Conservation (phyloP, 1,140 invertebrate species). For the Drosophila neocordata region DNA sequence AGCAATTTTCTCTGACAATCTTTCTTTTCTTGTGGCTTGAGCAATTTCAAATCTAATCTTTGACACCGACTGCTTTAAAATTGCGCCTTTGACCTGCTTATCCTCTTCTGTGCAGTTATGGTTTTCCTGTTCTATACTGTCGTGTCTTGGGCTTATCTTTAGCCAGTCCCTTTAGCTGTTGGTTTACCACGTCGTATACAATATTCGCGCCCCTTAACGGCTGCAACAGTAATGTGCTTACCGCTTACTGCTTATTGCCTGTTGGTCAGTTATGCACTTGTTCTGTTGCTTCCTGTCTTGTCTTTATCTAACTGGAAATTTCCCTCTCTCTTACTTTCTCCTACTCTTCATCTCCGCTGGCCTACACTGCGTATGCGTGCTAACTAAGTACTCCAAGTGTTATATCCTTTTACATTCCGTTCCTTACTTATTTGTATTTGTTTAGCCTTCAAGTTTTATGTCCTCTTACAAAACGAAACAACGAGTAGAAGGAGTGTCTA, state of each 20-base stretch:
- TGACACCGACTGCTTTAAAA: background rate
- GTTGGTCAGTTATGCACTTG: slow-evolving; percentile 50
- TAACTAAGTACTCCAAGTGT: slow-evolving; percentile 53
- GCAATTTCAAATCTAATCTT: slow-evolving; percentile 14
- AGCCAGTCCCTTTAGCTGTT: slow-evolving; percentile 15
- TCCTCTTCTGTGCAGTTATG: slow-evolving; percentile 29
- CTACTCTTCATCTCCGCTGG: background rate
- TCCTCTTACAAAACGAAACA: slow-evolving; percentile 15
- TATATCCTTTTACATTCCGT: slow-evolving; percentile 25
- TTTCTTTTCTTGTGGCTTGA: background rate
- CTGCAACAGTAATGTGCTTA: slow-evolving; percentile 17
- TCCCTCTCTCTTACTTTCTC: too few species aligned
- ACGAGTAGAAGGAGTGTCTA: slow-evolving; percentile 35
- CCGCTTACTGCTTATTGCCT: slow-evolving; percentile 30
- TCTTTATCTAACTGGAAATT: slow-evolving; percentile 31
- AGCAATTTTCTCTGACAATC: background rate
- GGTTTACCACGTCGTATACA: slow-evolving; percentile 33
- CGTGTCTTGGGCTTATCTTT: slow-evolving; percentile 15
- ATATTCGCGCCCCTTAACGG: slow-evolving; percentile 25
- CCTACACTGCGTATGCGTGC: slow-evolving; percentile 57
- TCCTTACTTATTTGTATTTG: slow-evolving; percentile 46
- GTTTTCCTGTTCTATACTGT: slow-evolving; percentile 27
- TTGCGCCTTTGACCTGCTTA: slow-evolving; percentile 9
- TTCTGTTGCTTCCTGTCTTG: slow-evolving; percentile 31
- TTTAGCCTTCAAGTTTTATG: slow-evolving; percentile 56